Percentiles rank a stretch among this genome's conserved stretches.
phyloP scores from a whole-genome alignment of 2,113 vertebrate genomes.

The Dasyurus viverrinus region DNA sequence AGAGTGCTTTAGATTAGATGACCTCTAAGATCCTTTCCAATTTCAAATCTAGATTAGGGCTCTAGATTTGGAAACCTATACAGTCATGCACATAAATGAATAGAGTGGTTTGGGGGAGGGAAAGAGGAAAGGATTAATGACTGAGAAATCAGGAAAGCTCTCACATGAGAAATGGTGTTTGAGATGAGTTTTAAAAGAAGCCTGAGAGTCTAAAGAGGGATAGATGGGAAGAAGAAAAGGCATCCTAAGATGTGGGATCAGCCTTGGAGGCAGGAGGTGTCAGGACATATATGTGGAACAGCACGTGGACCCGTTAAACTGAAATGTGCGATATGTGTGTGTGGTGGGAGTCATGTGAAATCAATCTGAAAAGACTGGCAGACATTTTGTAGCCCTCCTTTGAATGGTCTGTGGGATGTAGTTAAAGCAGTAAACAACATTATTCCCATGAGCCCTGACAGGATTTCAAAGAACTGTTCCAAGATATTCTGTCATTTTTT shows the following conservation, averaged over 20 bases:
- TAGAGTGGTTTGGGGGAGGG: neutral
- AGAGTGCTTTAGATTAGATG: neutral
- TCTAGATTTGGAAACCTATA: neutral
- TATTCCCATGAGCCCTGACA: neutral
- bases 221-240: neutral
- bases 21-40: neutral
- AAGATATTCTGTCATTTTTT: conserved; percentile 37
- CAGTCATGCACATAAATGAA: neutral
- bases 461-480: neutral
- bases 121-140: neutral
- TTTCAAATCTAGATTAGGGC: neutral
- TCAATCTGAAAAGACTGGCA: neutral
- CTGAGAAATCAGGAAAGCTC: neutral
- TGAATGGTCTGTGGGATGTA: conserved; percentile 24
- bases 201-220: neutral
- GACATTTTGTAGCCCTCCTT: conserved; percentile 18
- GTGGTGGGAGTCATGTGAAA: neutral
- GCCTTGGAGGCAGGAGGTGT: neutral
- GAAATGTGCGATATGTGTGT: neutral
- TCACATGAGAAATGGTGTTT: neutral
- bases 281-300: neutral
- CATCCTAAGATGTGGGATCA: neutral
- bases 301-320: neutral
- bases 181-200: neutral
- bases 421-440: neutral